Percentiles rank a stretch among this genome's conserved stretches.
phyloP scores from a whole-genome alignment of 2,113 vertebrate species.

The Mungos mungo region DNA sequence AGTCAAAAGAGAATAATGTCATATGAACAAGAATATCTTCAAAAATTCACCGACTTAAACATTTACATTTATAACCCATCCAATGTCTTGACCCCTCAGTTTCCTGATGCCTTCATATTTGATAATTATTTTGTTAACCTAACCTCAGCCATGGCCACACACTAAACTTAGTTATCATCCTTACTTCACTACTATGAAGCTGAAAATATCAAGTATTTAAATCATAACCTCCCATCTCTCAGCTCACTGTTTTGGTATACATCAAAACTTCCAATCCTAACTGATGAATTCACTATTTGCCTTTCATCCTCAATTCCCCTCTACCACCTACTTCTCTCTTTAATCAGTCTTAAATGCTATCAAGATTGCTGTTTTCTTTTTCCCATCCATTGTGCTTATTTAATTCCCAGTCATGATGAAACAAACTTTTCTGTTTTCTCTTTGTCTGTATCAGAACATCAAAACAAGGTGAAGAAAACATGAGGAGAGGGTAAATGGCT shows the following conservation, averaged over 20 bases:
- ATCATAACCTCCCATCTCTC: background rate
- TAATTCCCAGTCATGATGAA: background rate
- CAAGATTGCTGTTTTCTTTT: background rate
- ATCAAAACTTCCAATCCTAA: background rate
- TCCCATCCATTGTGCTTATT: background rate
- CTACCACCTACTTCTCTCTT: background rate
- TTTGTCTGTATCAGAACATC: background rate
- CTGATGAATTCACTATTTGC: background rate
- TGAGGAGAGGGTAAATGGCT: background rate
- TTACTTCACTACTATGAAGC: background rate
- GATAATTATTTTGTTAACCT: background rate
- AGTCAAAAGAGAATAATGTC: background rate
- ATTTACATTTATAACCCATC: background rate
- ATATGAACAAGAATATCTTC: background rate
- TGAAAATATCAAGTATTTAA: background rate
- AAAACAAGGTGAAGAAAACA: background rate
- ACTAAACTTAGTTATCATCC: background rate
- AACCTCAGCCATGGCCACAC: too few relatives aligned
- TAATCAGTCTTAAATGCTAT: background rate
- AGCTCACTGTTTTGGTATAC: background rate
- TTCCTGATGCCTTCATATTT: background rate
- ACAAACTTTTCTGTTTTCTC: background rate
- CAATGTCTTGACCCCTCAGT: background rate
- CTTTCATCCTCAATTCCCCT: background rate
- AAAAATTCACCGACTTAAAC: background rate